Evolutionary conservation across 2,888 invertebrate genomes (phyloP).

Genomic region (Melanotus villosus): DNA sequence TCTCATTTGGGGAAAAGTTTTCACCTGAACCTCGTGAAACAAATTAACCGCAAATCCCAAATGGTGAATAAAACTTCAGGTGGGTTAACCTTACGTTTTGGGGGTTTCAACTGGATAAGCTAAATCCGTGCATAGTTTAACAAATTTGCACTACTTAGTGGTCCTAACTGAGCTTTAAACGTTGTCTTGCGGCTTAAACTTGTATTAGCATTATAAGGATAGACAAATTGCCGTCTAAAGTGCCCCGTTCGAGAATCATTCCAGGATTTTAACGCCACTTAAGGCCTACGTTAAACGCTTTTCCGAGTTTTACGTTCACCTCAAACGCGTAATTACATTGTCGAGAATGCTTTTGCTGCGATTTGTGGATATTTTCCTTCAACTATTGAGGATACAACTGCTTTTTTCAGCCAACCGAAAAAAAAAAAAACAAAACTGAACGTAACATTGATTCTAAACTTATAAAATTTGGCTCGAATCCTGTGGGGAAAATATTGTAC

Average conservation of each 20-base stretch:
- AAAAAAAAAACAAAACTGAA: too few species aligned
- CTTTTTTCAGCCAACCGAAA: too few species aligned
- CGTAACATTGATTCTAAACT: too few species aligned
- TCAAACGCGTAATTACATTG: slow-evolving; percentile 10
- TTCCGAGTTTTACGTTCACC: slow-evolving; percentile 17
- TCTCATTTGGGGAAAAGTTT: too few species aligned
- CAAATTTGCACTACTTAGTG: slow-evolving; percentile 12
- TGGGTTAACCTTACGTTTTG: neutral
- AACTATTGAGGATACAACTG: too few species aligned
- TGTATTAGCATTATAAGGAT: slow-evolving; percentile 12
- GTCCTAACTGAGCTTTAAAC: slow-evolving; percentile 7
- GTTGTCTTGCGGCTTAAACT: slow-evolving; percentile 13
- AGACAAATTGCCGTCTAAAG: slow-evolving; percentile 22
- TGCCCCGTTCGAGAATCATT: slow-evolving; percentile 20
- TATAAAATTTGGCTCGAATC: too few species aligned
- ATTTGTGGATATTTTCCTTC: neutral
- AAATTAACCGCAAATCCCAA: too few species aligned
- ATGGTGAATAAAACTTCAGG: too few species aligned
- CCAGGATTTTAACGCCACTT: slow-evolving; percentile 17
- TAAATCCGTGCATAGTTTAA: slow-evolving; percentile 19
- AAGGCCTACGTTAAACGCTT: slow-evolving; percentile 7
- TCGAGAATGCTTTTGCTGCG: slow-evolving; percentile 5
- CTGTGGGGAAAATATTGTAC: too few species aligned
- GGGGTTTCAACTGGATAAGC: slow-evolving; percentile 12
- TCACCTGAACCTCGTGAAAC: too few species aligned